Evolutionary conservation across 2,113 vertebrate genomes (phyloP).

Genomic region (Oenanthe oenanthe): DNA sequence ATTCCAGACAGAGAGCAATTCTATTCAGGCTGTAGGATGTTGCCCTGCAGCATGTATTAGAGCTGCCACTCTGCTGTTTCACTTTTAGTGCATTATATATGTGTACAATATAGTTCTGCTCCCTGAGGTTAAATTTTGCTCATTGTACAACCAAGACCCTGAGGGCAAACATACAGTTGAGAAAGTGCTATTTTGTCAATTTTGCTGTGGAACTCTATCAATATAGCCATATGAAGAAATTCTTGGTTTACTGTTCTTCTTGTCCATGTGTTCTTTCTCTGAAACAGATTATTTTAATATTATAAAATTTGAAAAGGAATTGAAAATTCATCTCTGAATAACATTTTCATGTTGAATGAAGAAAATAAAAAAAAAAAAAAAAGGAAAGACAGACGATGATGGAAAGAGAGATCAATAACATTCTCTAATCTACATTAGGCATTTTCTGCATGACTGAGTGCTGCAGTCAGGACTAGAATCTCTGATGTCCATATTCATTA

Average conservation of each 20-base stretch:
- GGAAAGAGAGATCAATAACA: neutral
- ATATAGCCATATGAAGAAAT: neutral
- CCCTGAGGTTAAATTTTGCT: constrained; percentile 41
- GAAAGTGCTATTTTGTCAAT: constrained; percentile 55
- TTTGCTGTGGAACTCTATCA: neutral
- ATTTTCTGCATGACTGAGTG: neutral
- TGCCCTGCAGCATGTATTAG: constrained; percentile 64
- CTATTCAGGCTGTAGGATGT: constrained; percentile 26
- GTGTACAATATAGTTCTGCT: constrained; percentile 47
- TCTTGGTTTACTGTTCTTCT: constrained; percentile 2
- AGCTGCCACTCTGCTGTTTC: constrained; percentile 28
- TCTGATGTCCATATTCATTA: neutral
- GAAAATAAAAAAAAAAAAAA: neutral
- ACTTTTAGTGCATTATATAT: constrained; percentile 49
- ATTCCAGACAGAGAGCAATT: constrained; percentile 62
- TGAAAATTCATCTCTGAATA: neutral
- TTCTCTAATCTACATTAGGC: neutral
- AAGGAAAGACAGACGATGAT: neutral
- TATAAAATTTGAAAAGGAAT: neutral
- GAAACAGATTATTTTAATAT: constrained; percentile 23
- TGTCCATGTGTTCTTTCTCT: neutral
- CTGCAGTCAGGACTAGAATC: neutral
- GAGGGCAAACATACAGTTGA: constrained; percentile 10
- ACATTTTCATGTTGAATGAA: neutral
- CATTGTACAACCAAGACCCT: constrained; percentile 31